phyloP scores from a whole-genome alignment of 2,113 vertebrate species.

The Neotoma lepida region DNA sequence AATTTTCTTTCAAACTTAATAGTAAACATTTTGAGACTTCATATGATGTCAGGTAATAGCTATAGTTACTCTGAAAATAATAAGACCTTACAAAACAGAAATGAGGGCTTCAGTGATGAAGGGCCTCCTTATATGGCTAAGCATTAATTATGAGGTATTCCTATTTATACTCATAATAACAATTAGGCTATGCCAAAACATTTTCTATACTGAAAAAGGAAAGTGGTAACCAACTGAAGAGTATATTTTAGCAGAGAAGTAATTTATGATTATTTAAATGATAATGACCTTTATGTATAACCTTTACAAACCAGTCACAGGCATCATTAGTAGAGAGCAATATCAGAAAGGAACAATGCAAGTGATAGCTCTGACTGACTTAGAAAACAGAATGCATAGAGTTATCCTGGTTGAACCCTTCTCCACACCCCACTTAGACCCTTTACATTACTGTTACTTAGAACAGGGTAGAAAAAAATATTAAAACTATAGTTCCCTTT shows the following conservation, averaged over 20 bases:
- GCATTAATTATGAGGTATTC: neutral
- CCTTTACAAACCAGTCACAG: neutral
- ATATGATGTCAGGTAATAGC: neutral
- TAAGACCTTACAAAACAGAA: neutral
- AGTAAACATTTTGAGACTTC: slow-evolving; percentile 15
- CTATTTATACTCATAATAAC: neutral
- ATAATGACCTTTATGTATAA: neutral
- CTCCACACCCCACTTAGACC: neutral
- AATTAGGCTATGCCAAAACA: neutral
- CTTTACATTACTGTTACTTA: slow-evolving; percentile 17
- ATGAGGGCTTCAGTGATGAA: neutral
- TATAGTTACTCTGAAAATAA: neutral
- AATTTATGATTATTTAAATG: slow-evolving; percentile 48
- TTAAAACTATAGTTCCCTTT: neutral
- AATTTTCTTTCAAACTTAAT: neutral
- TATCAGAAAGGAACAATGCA: neutral
- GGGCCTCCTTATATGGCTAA: neutral
- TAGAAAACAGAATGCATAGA: neutral
- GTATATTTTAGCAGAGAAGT: neutral
- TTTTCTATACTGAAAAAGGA: neutral
- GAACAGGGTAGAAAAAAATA: neutral
- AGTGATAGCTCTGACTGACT: neutral
- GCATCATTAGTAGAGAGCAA: neutral
- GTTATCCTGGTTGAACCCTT: neutral
- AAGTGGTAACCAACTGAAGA: neutral